Percentiles rank a stretch among this genome's conserved stretches.
phyloP scores from a whole-genome alignment of 2,797 vertebrate genomes.

The Saxicola maurus region DNA sequence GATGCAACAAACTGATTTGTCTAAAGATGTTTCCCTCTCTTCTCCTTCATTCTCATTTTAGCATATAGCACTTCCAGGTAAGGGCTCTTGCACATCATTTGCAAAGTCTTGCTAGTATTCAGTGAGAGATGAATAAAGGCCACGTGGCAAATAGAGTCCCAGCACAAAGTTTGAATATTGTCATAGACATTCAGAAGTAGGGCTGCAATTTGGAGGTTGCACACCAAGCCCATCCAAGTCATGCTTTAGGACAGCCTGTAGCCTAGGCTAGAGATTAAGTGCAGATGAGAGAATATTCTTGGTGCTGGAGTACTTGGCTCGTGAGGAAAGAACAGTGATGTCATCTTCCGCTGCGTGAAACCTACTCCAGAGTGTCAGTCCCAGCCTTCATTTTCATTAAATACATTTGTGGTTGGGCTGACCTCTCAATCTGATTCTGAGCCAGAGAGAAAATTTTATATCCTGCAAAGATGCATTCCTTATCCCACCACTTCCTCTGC shows the following conservation, averaged over 20 bases:
- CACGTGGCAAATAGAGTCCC: accelerated
- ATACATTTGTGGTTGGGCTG: not conserved
- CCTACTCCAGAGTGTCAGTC: not conserved
- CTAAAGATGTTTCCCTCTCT: not conserved
- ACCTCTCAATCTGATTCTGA: constrained; percentile 23
- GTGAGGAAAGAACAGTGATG: not conserved
- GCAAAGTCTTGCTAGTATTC: not conserved
- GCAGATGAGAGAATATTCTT: not conserved
- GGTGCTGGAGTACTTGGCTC: not conserved
- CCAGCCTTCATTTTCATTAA: constrained; percentile 19
- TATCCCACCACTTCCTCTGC: not conserved
- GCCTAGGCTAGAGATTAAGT: not conserved
- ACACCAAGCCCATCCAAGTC: not conserved
- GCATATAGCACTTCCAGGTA: accelerated
- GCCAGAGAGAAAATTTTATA: constrained; percentile 20
- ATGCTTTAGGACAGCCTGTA: not conserved
- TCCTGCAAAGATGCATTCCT: not conserved
- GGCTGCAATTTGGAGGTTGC: not conserved
- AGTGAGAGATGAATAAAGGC: accelerated
- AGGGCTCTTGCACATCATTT: accelerated
- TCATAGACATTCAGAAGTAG: not conserved
- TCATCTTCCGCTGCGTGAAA: not conserved
- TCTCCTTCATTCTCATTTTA: not conserved
- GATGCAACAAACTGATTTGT: not conserved
- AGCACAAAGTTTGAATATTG: not conserved